These are phyloP conservation scores for Suillia variegata DNA, from an alignment of 2,888 invertebrate species.

Conservation along the genomic window DNA sequence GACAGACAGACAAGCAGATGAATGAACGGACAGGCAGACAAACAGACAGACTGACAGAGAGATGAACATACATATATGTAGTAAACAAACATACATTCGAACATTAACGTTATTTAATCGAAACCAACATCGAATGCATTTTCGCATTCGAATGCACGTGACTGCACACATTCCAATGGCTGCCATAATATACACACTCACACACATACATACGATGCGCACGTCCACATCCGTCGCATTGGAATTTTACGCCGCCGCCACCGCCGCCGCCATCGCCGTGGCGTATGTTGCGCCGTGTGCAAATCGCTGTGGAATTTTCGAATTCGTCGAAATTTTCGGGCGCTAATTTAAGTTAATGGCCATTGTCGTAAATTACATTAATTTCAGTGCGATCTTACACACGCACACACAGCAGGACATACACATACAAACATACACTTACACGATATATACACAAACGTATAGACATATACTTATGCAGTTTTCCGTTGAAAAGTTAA, in stretches of 20 bases:
- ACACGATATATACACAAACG: too few relatives aligned
- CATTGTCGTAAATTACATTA: constrained; percentile 56
- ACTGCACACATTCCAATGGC: constrained; percentile 10
- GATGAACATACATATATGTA: not conserved
- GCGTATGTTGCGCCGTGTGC: constrained; percentile 22
- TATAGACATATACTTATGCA: too few relatives aligned
- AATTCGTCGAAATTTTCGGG: constrained; percentile 39
- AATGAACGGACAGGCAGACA: constrained; percentile 1
- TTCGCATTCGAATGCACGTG: constrained; percentile 13
- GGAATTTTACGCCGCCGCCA: not conserved
- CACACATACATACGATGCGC: not conserved
- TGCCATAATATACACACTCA: not conserved
- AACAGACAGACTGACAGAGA: not conserved
- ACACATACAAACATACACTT: constrained; percentile 28
- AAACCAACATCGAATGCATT: constrained; percentile 19
- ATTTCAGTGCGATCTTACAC: constrained; percentile 50
- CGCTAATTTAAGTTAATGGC: constrained; percentile 58
- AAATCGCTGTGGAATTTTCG: constrained; percentile 18
- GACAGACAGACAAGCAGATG: not conserved
- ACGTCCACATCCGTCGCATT: too few relatives aligned
- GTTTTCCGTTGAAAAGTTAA: too few relatives aligned
- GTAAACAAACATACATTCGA: not conserved
- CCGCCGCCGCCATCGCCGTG: too few relatives aligned
- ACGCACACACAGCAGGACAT: too few relatives aligned
- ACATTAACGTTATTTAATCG: constrained; percentile 5